Base-by-base conservation (phyloP, 2,797 vertebrate genomes). In the Malurus leucopterus region DNA sequence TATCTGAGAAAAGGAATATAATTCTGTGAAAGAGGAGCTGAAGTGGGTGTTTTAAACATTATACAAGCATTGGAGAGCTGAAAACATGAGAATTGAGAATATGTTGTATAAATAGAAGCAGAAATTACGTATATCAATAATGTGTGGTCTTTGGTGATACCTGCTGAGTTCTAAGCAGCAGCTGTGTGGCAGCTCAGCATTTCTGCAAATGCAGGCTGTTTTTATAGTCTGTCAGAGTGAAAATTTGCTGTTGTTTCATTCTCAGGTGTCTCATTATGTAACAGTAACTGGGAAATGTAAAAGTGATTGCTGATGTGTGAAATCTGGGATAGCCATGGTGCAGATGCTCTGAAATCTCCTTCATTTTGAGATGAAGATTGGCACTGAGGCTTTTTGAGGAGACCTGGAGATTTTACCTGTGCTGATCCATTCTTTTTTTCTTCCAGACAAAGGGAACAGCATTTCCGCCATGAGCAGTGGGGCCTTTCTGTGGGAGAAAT, bases 401-500 rank as follows among this genome's bases (percentile, higher is more conserved):
- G 43, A 24, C 1, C 14, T 34, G 9, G 24, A 46, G 41, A 9
- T 84, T 36, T 69, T 57, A 3, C 15, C 36, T 50, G 3, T 51
- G 41, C 51, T 3, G 0, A 26, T 38, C 51, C 58, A 6, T 30
- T 30, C 41, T 47, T 77, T 32, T 30, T 79, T 81, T 61, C 41
- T 78, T 53, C 15, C 73, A 95, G 95, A 5, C 84, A 94, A 38
- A 81, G 89, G 75, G 58, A 92, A 2, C 80, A 91, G 23, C 95
- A 96, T 53, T 94, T 30, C 46, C 77, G 95, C 38, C 92, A 91
- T 0, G 95, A 96, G 77, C 95, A 96, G 71, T 96, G 95, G 95
- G 95, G 95, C 23, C 80, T 13, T 6, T 61, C 84, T 8, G 26
- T 43, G 21, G 95, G 95, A 69, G 92, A 91, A 51, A 92, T 96